Conservation (phyloP, 2,113 vertebrate species). For the Pundamilia nyererei region DNA sequence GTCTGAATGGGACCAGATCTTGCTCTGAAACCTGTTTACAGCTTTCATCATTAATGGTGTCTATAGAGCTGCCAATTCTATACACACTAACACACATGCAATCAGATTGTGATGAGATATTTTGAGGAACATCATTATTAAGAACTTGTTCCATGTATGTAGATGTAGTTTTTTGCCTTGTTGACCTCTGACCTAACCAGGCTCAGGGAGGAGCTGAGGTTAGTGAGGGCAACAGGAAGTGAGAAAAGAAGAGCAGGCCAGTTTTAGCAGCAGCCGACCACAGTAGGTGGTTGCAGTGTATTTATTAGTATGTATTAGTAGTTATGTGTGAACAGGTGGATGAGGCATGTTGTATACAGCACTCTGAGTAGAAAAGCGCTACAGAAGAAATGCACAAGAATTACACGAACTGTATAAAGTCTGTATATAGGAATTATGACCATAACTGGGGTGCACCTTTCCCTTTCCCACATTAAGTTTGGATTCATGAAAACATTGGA, state of each 20-base stretch:
- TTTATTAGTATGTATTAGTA: neutral
- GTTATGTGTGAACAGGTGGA: neutral
- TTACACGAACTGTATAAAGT: neutral
- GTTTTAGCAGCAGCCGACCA: neutral
- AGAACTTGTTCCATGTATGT: neutral
- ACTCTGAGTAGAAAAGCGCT: neutral
- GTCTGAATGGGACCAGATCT: neutral
- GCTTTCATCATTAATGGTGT: neutral
- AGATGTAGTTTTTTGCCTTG: neutral
- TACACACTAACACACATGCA: neutral
- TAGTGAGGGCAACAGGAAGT: neutral
- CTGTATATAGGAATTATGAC: neutral
- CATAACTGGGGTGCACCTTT: neutral
- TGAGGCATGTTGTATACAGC: neutral
- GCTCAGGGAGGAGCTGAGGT: neutral
- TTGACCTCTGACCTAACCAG: neutral
- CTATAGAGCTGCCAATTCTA: neutral
- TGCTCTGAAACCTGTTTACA: neutral
- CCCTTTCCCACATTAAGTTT: neutral
- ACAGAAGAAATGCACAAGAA: neutral
- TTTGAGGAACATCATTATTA: neutral
- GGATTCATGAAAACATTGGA: neutral
- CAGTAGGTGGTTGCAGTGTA: neutral
- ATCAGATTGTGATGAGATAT: neutral
- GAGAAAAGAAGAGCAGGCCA: fast-evolving